These are phyloP conservation scores for Eriosoma lanigerum DNA, from an alignment of 1,140 invertebrate species.

Conservation along the genomic window DNA sequence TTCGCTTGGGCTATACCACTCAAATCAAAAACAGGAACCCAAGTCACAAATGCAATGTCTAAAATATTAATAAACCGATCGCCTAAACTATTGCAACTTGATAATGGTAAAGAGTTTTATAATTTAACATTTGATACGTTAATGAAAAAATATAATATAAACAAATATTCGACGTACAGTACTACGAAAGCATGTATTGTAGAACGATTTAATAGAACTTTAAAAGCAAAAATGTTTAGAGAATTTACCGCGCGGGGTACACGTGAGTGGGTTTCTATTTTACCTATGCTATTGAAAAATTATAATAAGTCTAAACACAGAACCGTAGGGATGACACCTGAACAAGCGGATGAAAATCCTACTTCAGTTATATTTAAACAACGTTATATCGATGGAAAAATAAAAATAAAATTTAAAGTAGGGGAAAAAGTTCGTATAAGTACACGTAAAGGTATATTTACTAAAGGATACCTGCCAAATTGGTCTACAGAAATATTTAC, in stretches of 20 bases:
- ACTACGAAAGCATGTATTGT: constrained; percentile 25
- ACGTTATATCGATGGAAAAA: background rate
- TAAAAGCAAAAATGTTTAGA: constrained; percentile 4
- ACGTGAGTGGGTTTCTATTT: background rate
- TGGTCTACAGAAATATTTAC: constrained; percentile 52
- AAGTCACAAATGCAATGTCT: no score
- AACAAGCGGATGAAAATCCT: background rate
- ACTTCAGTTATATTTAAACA: background rate
- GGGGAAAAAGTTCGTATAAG: constrained; percentile 51
- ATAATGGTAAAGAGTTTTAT: constrained; percentile 12
- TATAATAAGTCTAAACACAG: constrained; percentile 5
- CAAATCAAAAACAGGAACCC: no score
- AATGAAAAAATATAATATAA: constrained; percentile 21
- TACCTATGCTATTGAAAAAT: background rate
- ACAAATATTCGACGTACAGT: background rate
- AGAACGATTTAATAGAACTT: constrained; percentile 20
- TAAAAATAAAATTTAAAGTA: constrained; percentile 32
- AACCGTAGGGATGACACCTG: constrained; percentile 15
- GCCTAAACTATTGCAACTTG: background rate
- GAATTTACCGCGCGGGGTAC: no score
- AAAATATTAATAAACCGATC: constrained; percentile 37
- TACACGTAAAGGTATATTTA: constrained; percentile 50
- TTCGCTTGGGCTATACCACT: no score
- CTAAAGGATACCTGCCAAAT: constrained; percentile 51
- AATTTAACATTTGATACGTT: background rate